Base-by-base conservation (phyloP, 2,797 vertebrate species). In the Tokudaia tokunoshimensis region DNA sequence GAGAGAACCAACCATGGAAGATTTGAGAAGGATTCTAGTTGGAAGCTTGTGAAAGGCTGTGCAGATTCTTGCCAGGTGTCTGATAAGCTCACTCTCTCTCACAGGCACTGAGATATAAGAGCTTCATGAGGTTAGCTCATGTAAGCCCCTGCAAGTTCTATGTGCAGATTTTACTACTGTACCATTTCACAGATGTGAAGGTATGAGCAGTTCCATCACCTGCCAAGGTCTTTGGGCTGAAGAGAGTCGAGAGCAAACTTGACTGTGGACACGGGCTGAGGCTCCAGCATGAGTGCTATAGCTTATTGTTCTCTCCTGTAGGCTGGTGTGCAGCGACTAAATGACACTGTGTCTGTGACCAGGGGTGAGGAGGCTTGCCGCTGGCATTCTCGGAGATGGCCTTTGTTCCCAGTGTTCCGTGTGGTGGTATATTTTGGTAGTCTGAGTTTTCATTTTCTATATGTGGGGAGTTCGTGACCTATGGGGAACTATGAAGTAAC, bases 31-130 rank as follows among this genome's bases (percentile, higher is more conserved):
- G 75, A 79, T 55, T 91, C 85, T 93, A 55, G 26, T 24, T 83
- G 80, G 80, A 88, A 93, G 83, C 87, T 17, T 79, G 34, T 4
- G 55, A 89, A 11, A 76, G 13, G 50, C 57, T 84, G 13, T 19
- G 37, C 37, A 50, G 92, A 76, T 94, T 80, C 7, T 29, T 1
- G 11, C 5, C 29, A 81, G 44, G 4, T 79, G 31, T 91, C 76
- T 93, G 59, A 41, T 96, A 65, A 83, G 52, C 34, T 92, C 91
- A n/a, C 55, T 83, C 93, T 93, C 6, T 91, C 88, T 78, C 9
- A 63, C 20, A 31, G 24, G 2, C n/a, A 29, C 17, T 15, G 22
- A 88, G 14, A 34, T 59, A 5, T 52, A 12, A 12, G 83, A 37
- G 74, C 24, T 57, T 83, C 67, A 19, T 47, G 1, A 1, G 57